Evolutionary conservation across 2,113 vertebrate species (phyloP), one percentile per base, ranked within the genome.

Genomic region (Pterocles burchelli): DNA sequence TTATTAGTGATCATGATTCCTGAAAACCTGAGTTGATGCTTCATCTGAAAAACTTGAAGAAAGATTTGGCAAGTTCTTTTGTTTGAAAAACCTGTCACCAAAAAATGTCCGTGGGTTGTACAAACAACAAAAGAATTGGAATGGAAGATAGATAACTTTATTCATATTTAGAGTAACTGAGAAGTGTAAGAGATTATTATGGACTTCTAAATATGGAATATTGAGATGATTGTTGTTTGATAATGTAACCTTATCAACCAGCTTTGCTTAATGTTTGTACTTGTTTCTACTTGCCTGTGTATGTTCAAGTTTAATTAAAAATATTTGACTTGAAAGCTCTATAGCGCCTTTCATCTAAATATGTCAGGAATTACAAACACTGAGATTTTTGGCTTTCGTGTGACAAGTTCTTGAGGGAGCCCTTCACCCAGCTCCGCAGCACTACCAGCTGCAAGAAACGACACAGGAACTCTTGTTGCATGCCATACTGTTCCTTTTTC

Each of bases 231-330:
- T 57, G 10, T 52, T 92, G 65, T 88, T 95, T 89, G 76, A 86
- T 90, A 83, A 87, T 94, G 92, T 93, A 95, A 91, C 58, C 16
- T 18, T 67, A 83, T 90, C 70, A 80, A 78, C 59, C 43, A 85
- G 6, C 48, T 86, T 90, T 36, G 25, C 65, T 65, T 76, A 10
- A 78, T 96, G 89, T 93, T 94, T 97, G 97, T 97, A 96, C 59
- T 78, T 81, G 85, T 93, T 88, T 95, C 88, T 92, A 31, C 89
- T 88, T 91, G 87, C 76, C 46, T 93, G 79, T 97, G 31, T 95
- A 84, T 97, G 75, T 95, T 96, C 72, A 89, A 94, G 67, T 89
- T 86, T 66, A 93, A 97, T 97, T 97, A 97, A 97, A 96, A 91
- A 61, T 67, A 55, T 96, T 94, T 96, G 13, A 96, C 88, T 87